Base-by-base conservation (phyloP, 2,888 invertebrate genomes). In the Clistopyga incitator region DNA sequence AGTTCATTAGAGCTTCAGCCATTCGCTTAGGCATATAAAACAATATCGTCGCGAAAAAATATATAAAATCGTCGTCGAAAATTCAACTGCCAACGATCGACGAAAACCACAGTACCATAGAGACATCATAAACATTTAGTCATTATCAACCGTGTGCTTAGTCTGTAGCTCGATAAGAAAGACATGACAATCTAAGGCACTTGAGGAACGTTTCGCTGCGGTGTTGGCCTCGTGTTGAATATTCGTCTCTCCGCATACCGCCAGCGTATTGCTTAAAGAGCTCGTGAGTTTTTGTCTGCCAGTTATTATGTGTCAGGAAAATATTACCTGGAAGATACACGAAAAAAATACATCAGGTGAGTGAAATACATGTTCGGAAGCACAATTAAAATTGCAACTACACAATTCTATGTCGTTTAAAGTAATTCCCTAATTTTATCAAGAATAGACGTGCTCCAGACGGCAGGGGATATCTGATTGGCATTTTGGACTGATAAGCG, bases 141-240 rank as follows among this genome's bases (percentile, higher is more conserved):
- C 54, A 68, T 20, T 68, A 78, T 81, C 70, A 82, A 75, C 64
- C 47, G 70, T 70, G 50, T 64, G 64, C 78, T 75, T 59, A 72
- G 84, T 74, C 61, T 65, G 64, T 52, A 38, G 52, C 47, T 71
- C 42, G 84, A 81, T 81, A 81, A 81, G 81, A 70, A 70, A 78
- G 74, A 54, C 65, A 65, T 67, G 18, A 56, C 76, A 79, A 84
- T 84, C 80, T 67, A 15, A 70, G 79, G 72, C 78, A 82, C 82
- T 84, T 82, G 67, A 52, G 76, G 54, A 72, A 56, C 59, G n/a
- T 71, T 34, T 45, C 70, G 45, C 42, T 18, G 50, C 59, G 52
- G 23, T 29, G 20, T 70, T 75, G 29, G 59, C 54, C 68, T 52
- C 45, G 15, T 54, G 34, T 18, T 23, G 25, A 23, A 64, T 54